A percentile compares a stretch with the other conserved stretches of the same genome.
Conservation (phyloP, 2,113 vertebrate genomes). For the Glaucidium brasilianum region DNA sequence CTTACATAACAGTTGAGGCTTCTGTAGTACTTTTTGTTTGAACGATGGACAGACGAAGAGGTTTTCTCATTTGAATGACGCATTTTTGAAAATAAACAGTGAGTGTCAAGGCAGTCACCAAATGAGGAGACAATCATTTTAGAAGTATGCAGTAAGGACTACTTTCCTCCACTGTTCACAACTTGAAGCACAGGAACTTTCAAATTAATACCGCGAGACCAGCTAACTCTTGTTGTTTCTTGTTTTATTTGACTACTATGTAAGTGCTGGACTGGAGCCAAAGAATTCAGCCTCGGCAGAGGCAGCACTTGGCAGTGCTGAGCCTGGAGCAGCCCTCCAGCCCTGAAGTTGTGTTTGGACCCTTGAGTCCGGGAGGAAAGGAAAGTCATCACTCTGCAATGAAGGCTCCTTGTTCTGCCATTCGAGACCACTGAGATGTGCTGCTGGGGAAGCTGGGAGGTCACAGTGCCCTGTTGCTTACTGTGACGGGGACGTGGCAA, state of each 20-base stretch:
- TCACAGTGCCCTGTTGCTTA: neutral
- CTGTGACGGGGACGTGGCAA: neutral
- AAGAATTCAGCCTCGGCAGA: neutral
- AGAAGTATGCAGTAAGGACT: neutral
- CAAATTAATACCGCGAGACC: neutral
- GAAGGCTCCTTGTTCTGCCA: neutral
- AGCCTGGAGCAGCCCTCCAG: neutral
- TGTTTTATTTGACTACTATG: conserved; percentile 60
- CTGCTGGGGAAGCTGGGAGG: neutral
- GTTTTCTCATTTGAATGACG: neutral
- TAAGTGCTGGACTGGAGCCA: conserved; percentile 27
- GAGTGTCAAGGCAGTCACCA: neutral
- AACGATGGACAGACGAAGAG: neutral
- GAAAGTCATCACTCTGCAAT: neutral
- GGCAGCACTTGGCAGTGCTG: accelerated
- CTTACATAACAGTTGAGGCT: neutral
- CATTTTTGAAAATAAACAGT: neutral
- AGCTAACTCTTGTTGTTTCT: conserved; percentile 54
- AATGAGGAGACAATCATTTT: neutral
- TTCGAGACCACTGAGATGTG: neutral
- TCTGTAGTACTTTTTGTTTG: neutral
- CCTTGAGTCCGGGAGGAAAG: neutral
- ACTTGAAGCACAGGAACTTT: neutral
- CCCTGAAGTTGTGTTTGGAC: neutral
- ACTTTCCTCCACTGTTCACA: neutral